Conservation (phyloP, 2,888 invertebrate genomes). For the Vesta saturnalis region DNA sequence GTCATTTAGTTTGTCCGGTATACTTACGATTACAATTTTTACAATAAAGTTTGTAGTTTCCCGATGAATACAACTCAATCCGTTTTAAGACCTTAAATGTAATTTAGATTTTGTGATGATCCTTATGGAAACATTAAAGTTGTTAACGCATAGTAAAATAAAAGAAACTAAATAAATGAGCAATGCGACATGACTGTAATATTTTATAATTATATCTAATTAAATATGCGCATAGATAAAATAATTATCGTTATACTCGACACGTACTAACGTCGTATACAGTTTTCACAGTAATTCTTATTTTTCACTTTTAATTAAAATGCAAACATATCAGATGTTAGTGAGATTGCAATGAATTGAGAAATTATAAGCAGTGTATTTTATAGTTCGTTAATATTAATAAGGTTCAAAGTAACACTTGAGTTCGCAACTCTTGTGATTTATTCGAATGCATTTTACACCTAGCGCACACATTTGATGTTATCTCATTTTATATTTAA, state of each 20-base stretch:
- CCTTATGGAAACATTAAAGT: too few species aligned
- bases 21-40: too few species aligned
- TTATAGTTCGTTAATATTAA: slow-evolving; percentile 35
- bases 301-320: slow-evolving; percentile 18
- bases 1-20: too few species aligned
- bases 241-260: slow-evolving; percentile 27
- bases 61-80: too few species aligned
- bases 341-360: slow-evolving; percentile 35
- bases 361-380: slow-evolving; percentile 36
- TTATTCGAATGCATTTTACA: slow-evolving; percentile 7
- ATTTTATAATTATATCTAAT: slow-evolving; percentile 19
- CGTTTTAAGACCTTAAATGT: too few species aligned
- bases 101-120: too few species aligned
- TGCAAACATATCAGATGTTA: slow-evolving; percentile 31
- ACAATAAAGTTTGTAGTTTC: too few species aligned
- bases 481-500: too few species aligned
- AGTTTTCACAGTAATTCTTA: slow-evolving; percentile 17
- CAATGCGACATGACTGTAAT: background rate
- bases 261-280: slow-evolving; percentile 24
- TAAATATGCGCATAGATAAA: slow-evolving; percentile 36
- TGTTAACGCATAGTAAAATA: too few species aligned
- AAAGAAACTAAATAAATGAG: background rate
- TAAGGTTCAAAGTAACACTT: slow-evolving; percentile 29
- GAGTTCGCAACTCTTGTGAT: background rate
- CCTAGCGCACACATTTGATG: slow-evolving; percentile 24